phyloP scores from a whole-genome alignment of 2,888 invertebrate species.

The Conops quadrifasciatus region DNA sequence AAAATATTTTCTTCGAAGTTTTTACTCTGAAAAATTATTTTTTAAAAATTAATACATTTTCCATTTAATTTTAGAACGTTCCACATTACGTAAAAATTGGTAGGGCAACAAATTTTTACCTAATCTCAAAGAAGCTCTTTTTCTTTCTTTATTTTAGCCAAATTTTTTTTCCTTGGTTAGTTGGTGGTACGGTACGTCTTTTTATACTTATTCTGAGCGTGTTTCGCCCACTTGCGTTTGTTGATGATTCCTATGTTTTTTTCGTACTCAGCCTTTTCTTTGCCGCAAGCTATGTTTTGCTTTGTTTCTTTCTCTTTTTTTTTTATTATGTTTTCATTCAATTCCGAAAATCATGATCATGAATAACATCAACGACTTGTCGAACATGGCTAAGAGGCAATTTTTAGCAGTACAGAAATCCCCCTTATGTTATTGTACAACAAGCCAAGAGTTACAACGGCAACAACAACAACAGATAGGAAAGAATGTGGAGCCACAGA shows the following conservation, averaged over 20 bases:
- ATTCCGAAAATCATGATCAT: conserved; percentile 33
- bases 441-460: not conserved
- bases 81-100: not conserved
- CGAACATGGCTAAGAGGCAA: conserved; percentile 35
- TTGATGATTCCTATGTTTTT: not conserved
- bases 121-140: not conserved
- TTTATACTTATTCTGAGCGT: not conserved
- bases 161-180: conserved; percentile 2
- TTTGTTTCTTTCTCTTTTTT: not conserved
- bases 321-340: conserved; percentile 16
- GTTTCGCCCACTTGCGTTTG: conserved; percentile 2
- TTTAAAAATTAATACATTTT: not conserved
- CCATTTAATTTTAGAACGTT: conserved; percentile 4
- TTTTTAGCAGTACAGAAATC: conserved; percentile 5
- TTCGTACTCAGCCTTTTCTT: not conserved
- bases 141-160: conserved; percentile 8
- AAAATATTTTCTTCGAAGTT: not conserved
- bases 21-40: not conserved
- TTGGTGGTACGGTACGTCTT: not conserved
- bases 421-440: too few species aligned
- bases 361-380: conserved; percentile 31
- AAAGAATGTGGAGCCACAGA: not conserved
- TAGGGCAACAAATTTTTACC: too few species aligned
- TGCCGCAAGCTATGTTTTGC: not conserved
- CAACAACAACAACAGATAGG: not conserved